phyloP scores from a whole-genome alignment of 2,888 invertebrate genomes.

The Phortica okadai region DNA sequence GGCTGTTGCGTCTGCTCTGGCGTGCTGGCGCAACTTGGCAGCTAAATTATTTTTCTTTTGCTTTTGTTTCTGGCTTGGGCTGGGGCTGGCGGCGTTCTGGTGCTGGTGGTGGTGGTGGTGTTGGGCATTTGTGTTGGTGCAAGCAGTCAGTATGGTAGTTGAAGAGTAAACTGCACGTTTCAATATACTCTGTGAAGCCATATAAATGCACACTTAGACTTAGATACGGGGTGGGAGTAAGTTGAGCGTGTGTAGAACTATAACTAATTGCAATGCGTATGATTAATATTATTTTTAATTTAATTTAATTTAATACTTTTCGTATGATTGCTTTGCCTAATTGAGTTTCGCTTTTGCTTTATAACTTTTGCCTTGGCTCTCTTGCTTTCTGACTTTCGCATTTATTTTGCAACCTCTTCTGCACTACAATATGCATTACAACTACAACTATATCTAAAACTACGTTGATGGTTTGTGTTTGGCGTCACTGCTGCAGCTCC shows the following conservation, averaged over 20 bases:
- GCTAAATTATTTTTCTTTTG: slow-evolving; percentile 13
- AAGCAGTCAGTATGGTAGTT: not conserved
- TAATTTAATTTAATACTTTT: slow-evolving; percentile 14
- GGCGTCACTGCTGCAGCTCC: not conserved
- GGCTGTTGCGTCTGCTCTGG: slow-evolving; percentile 19
- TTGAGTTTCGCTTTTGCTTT: slow-evolving; percentile 13
- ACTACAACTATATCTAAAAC: not conserved
- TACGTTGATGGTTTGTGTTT: not conserved
- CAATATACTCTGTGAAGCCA: slow-evolving; percentile 14
- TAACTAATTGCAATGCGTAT: not conserved
- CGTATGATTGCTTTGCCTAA: slow-evolving; percentile 30
- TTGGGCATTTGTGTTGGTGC: not conserved
- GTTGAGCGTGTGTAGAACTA: not conserved
- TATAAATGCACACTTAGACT: slow-evolving; percentile 15
- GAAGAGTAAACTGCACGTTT: slow-evolving; percentile 6
- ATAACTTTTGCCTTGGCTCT: not conserved
- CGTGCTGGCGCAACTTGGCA: slow-evolving; percentile 3
- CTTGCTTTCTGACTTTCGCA: not conserved
- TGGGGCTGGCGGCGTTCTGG: slow-evolving; percentile 7
- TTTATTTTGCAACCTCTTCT: not conserved
- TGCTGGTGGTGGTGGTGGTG: not conserved
- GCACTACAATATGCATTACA: too few species aligned
- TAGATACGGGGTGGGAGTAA: not conserved
- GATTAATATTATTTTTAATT: not conserved
- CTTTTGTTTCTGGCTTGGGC: slow-evolving; percentile 48